Base-by-base conservation (phyloP, 2,888 invertebrate species). In the Dolomedes plantarius region DNA sequence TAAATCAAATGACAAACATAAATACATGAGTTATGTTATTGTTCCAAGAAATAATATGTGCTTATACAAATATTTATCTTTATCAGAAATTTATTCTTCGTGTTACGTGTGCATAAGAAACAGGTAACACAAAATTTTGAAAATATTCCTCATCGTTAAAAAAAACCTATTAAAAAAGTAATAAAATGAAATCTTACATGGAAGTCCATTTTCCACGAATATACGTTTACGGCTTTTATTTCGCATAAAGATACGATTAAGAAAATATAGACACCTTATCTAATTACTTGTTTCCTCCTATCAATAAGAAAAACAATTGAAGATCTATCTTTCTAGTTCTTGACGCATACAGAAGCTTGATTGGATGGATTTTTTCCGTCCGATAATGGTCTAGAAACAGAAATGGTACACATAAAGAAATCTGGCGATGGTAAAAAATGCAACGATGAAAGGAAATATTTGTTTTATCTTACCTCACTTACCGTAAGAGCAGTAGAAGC, bases 281-380 rank as follows among this genome's bases (percentile, higher is more conserved):
- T 67, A 67, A 67, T 67, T 67, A 19, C 67, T 67, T 29, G 67
- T 29, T 67, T 31, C 67, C 31, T 67, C 67, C 29, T 67, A 67
- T 67, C 67, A 67, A 67, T 67, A 67, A 67, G 31, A 67, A 67
- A 67, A 67, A 29, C 67, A 67, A 67, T 67, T 67, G 31, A 16
- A 67, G 67, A 31, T 28, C 28, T 67, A 68, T 36, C 68, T 68
- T 36, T 36, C 19, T 31, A n/a, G 23, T n/a, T 19, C 19, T 1
- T 36, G 68, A 36, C 36, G 39, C n/a, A 36, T 36, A n/a, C 28
- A 31, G 39, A 13, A n/a, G 13, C 23, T 19, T 32, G 32, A 68
- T 68, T 36, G 68, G 39, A 68, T 68, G 23, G 19, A n/a, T 36
- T 32, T 68, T 29, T 68, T 68, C 13, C 39, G 13, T 36, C 68